Evolutionary conservation across 1,140 invertebrate species (phyloP).

Genomic region (Drosophila elegans): DNA sequence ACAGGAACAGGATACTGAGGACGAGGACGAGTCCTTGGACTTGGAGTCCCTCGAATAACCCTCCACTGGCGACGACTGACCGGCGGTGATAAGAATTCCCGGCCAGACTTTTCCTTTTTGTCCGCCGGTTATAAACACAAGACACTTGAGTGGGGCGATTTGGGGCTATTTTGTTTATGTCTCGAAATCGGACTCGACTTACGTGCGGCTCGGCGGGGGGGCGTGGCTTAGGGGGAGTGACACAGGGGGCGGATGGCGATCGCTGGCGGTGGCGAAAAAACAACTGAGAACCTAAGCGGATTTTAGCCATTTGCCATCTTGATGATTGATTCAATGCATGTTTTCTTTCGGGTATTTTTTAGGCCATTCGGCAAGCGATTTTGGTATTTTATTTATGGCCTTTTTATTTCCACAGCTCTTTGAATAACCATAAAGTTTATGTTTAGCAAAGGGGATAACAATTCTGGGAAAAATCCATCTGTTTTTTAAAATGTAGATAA

Average conservation of each 20-base stretch:
- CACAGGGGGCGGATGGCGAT: slow-evolving; percentile 1
- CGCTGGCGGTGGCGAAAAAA: slow-evolving; percentile 1
- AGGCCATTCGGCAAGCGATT: slow-evolving; percentile 5
- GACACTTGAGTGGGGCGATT: slow-evolving; percentile 11
- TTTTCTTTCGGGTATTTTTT: slow-evolving; percentile 31
- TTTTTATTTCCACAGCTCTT: neutral
- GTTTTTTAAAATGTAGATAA: too few species aligned
- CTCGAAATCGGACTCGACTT: slow-evolving; percentile 4
- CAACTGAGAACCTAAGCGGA: slow-evolving; percentile 27
- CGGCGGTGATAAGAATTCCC: slow-evolving; percentile 25
- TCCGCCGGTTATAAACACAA: slow-evolving; percentile 26
- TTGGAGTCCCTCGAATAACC: slow-evolving; percentile 2
- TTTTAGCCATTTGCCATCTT: slow-evolving; percentile 20
- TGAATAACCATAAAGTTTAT: neutral
- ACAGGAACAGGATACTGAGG: neutral
- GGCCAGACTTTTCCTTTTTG: neutral
- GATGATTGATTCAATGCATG: slow-evolving; percentile 29
- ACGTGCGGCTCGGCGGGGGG: neutral
- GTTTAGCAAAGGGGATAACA: neutral
- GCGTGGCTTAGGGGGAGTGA: neutral
- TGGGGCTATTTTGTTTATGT: slow-evolving; percentile 30
- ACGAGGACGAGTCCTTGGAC: slow-evolving; percentile 1
- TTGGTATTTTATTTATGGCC: slow-evolving; percentile 30
- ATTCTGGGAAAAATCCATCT: neutral
- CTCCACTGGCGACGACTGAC: slow-evolving; percentile 12